Evolutionary conservation across 2,888 invertebrate species (phyloP).

Genomic region (Acanthococcus lagerstroemiae): DNA sequence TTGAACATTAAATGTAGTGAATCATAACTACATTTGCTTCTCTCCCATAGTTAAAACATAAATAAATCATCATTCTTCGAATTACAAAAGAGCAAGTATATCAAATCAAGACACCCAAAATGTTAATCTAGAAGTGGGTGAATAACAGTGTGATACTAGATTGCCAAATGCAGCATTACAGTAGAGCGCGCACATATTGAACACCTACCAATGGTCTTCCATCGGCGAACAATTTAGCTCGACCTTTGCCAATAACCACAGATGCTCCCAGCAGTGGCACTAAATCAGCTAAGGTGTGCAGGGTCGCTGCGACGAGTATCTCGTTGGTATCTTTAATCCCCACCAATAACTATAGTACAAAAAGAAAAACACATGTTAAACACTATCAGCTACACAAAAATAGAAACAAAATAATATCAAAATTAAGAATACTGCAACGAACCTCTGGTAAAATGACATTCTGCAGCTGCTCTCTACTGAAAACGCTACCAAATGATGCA

Average conservation of each 20-base stretch:
- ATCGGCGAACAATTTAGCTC: conserved; percentile 72
- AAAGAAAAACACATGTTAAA: conserved; percentile 30
- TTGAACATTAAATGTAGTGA: no score
- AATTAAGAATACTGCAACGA: no score
- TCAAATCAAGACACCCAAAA: no score
- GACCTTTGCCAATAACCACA: conserved; percentile 73
- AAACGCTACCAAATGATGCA: conserved; percentile 59
- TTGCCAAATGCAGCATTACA: not conserved
- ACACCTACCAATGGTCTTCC: conserved; percentile 59
- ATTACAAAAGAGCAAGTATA: not conserved
- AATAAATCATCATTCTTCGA: no score
- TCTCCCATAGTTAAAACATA: no score
- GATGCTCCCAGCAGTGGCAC: conserved; percentile 75
- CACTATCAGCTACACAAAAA: no score
- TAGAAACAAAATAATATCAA: no score
- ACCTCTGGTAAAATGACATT: conserved; percentile 75
- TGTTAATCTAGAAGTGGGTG: no score
- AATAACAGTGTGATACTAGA: no score
- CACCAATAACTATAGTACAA: conserved; percentile 55
- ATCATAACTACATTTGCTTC: no score
- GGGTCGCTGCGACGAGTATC: conserved; percentile 65
- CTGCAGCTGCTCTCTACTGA: conserved; percentile 65
- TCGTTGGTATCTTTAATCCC: conserved; percentile 83
- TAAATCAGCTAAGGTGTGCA: conserved; percentile 69
- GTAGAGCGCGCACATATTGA: not conserved